Percentiles rank a stretch among this genome's conserved stretches.
Evolutionary conservation across 1,140 invertebrate species (phyloP).

Genomic region (Uloborus diversus): DNA sequence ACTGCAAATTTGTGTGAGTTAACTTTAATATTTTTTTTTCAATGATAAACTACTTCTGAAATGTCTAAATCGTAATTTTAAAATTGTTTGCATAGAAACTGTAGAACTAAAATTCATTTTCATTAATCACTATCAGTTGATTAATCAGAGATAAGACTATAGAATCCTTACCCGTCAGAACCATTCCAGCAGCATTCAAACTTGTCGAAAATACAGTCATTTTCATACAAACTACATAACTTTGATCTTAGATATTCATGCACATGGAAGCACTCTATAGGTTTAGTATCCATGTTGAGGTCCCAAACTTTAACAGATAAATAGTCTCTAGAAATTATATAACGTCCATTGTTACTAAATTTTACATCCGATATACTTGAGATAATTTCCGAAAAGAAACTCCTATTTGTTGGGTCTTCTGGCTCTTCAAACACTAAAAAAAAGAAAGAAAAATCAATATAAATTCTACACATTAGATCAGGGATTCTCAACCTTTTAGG

Average conservation of each 20-base stretch:
- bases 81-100: too few relatives aligned
- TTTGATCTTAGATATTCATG: slow-evolving; percentile 99
- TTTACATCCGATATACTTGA: slow-evolving; percentile 99
- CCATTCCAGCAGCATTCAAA: slow-evolving; percentile 99
- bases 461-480: too few relatives aligned
- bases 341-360: slow-evolving; percentile 97
- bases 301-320: slow-evolving; percentile 99
- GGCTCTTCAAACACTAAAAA: slow-evolving; percentile 94
- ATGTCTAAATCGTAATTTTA: too few relatives aligned
- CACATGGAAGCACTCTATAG: slow-evolving; percentile 98
- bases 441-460: slow-evolving; percentile 21
- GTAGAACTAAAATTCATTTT: too few relatives aligned
- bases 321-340: slow-evolving; percentile 99
- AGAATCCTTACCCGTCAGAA: slow-evolving; percentile 88
- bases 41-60: too few relatives aligned
- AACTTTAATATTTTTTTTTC: too few relatives aligned
- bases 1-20: too few relatives aligned
- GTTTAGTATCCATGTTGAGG: slow-evolving; percentile 98
- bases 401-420: slow-evolving; percentile 94
- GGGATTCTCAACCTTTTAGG: too few relatives aligned
- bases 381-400: slow-evolving; percentile 99
- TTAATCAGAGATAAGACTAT: too few relatives aligned
- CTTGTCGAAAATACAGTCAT: slow-evolving; percentile 99
- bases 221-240: slow-evolving; percentile 98
- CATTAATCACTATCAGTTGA: too few relatives aligned